phyloP scores from a whole-genome alignment of 2,888 invertebrate genomes.

The Chirona hameri region DNA sequence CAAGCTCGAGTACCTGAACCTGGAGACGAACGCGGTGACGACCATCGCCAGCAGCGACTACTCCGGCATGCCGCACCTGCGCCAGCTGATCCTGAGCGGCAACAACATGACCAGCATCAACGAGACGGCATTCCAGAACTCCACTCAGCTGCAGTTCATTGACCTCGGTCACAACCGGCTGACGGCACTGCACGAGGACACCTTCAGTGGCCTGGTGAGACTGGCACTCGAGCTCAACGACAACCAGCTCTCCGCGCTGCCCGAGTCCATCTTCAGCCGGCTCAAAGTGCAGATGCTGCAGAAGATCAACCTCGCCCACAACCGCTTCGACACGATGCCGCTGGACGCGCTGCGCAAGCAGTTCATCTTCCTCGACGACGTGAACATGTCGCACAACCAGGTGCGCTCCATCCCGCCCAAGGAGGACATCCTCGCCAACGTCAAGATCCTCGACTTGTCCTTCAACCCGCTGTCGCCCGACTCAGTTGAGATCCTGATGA shows the following conservation, averaged over 20 bases:
- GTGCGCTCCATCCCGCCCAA: constrained; percentile 76
- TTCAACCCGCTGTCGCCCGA: constrained; percentile 74
- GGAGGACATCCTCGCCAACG: constrained; percentile 79
- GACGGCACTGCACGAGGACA: constrained; percentile 38
- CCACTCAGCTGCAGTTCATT: constrained; percentile 63
- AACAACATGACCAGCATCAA: constrained; percentile 77
- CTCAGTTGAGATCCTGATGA: constrained; percentile 69
- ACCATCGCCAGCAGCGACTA: constrained; percentile 80
- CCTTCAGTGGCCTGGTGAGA: constrained; percentile 65
- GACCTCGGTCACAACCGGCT: constrained; percentile 43
- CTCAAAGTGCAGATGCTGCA: constrained; percentile 74
- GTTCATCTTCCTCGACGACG: constrained; percentile 72
- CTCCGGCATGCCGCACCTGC: constrained; percentile 70
- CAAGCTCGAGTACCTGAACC: constrained; percentile 69
- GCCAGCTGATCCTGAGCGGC: constrained; percentile 65
- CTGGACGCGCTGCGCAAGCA: constrained; percentile 75
- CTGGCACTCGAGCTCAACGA: constrained; percentile 71
- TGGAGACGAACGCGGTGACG: constrained; percentile 71
- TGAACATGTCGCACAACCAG: constrained; percentile 73
- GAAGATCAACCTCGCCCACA: constrained; percentile 70
- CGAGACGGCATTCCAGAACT: constrained; percentile 87
- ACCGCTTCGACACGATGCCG: constrained; percentile 74
- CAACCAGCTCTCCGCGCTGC: constrained; percentile 69
- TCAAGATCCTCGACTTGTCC: constrained; percentile 79
- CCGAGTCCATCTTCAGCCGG: constrained; percentile 78